Conservation (phyloP, 2,888 invertebrate species). For the Drosophila demipolita region DNA sequence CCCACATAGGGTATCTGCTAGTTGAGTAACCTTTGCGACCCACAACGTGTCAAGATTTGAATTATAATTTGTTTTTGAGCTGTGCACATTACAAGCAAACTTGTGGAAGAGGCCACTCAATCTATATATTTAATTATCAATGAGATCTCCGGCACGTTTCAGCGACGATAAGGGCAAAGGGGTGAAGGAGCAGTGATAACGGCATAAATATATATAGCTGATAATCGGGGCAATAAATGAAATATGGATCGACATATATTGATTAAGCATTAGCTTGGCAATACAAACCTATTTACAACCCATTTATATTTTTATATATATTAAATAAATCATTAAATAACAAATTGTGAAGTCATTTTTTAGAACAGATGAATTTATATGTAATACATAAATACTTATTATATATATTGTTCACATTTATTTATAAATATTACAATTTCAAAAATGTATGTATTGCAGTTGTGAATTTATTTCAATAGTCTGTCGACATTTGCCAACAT, state of each 20-base stretch:
- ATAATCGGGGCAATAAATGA: conserved; percentile 45
- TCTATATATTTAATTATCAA: conserved; percentile 24
- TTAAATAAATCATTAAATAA: conserved; percentile 22
- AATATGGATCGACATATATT: conserved; percentile 46
- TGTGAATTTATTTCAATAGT: neutral
- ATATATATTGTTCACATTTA: conserved; percentile 3
- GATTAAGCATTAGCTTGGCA: conserved; percentile 47
- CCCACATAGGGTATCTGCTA: neutral
- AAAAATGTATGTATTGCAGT: neutral
- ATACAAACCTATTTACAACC: conserved; percentile 35
- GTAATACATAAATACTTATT: neutral
- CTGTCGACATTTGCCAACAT: conserved; percentile 14
- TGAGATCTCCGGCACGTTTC: conserved; percentile 52
- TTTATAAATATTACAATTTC: neutral
- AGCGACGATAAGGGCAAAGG: conserved; percentile 26
- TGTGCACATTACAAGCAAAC: conserved; percentile 1
- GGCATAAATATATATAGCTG: conserved; percentile 37
- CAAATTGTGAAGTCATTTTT: neutral
- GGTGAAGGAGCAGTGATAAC: conserved; percentile 35
- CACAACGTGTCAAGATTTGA: neutral
- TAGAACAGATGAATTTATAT: neutral
- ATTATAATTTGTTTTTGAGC: neutral
- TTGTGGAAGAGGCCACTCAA: neutral
- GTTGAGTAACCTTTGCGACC: neutral
- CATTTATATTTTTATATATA: conserved; percentile 31